Evolutionary conservation across 2,797 vertebrate species (phyloP).

Genomic region (Sebastes ruberrimus): DNA sequence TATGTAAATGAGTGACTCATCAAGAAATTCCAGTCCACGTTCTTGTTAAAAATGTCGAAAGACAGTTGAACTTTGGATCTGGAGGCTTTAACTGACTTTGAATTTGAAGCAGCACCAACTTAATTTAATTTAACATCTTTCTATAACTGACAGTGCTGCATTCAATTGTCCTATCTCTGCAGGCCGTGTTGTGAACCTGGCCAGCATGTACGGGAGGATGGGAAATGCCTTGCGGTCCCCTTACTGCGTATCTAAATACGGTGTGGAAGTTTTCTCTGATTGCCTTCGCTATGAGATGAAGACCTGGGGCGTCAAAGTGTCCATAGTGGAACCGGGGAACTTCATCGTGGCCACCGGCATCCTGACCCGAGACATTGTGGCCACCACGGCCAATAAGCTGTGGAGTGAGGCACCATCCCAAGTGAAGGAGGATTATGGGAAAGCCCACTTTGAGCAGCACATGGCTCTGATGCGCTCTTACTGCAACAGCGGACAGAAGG

Average conservation of each 20-base stretch:
- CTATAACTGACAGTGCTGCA: too few relatives aligned
- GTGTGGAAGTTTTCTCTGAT: conserved; percentile 88
- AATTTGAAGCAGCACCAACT: neutral
- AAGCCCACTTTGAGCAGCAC: conserved; percentile 77
- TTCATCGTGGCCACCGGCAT: conserved; percentile 87
- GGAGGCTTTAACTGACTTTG: neutral
- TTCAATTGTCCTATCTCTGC: neutral
- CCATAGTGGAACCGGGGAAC: conserved; percentile 88
- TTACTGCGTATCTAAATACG: conserved; percentile 89
- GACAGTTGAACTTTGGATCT: conserved; percentile 1
- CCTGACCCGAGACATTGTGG: conserved; percentile 78
- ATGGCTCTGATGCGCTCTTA: conserved; percentile 85
- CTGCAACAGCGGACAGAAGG: conserved; percentile 80
- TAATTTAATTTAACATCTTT: neutral
- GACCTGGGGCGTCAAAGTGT: conserved; percentile 87
- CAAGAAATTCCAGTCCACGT: neutral
- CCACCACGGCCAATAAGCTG: conserved; percentile 80
- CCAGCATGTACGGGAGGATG: conserved; percentile 89
- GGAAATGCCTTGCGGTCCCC: conserved; percentile 81
- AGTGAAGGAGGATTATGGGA: conserved; percentile 86
- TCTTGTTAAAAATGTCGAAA: neutral
- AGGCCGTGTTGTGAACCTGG: conserved; percentile 90
- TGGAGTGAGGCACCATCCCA: conserved; percentile 79
- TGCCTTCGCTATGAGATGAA: conserved; percentile 93
- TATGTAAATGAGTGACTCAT: neutral